A percentile compares a stretch with the other conserved stretches of the same genome.
Evolutionary conservation across 2,888 invertebrate species (phyloP).

Genomic region (Rhagium mordax): DNA sequence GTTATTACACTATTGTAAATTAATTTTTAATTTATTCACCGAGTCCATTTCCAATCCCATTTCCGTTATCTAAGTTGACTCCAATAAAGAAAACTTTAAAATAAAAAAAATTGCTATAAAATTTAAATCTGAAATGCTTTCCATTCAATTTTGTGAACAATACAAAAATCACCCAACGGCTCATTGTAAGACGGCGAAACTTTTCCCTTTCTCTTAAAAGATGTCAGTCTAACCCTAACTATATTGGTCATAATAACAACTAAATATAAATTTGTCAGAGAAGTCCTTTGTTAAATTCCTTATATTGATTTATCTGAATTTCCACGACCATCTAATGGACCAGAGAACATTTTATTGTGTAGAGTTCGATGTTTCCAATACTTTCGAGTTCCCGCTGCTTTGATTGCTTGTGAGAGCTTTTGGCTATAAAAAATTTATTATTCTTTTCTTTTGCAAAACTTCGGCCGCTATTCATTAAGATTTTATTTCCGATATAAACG

Average conservation of each 20-base stretch:
- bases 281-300: conserved; percentile 30
- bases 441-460: conserved; percentile 20
- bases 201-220: not conserved
- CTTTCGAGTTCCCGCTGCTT: conserved; percentile 27
- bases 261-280: conserved; percentile 7
- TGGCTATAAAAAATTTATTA: conserved; percentile 34
- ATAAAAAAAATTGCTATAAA: no score
- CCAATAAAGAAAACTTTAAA: no score
- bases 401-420: conserved; percentile 37
- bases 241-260: not conserved
- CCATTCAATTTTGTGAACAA: no score
- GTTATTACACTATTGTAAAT: no score
- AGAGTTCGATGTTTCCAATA: conserved; percentile 36
- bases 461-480: not conserved
- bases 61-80: no score
- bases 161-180: no score
- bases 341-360: conserved; percentile 45
- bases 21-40: no score
- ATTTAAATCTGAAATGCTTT: no score
- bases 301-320: conserved; percentile 45
- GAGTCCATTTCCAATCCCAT: no score
- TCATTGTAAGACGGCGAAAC: no score
- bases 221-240: not conserved
- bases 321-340: conserved; percentile 43
- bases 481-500: conserved; percentile 3